Percentiles rank a stretch among this genome's conserved stretches.
phyloP scores from a whole-genome alignment of 2,797 vertebrate genomes.

The Sebastes hubbsi region DNA sequence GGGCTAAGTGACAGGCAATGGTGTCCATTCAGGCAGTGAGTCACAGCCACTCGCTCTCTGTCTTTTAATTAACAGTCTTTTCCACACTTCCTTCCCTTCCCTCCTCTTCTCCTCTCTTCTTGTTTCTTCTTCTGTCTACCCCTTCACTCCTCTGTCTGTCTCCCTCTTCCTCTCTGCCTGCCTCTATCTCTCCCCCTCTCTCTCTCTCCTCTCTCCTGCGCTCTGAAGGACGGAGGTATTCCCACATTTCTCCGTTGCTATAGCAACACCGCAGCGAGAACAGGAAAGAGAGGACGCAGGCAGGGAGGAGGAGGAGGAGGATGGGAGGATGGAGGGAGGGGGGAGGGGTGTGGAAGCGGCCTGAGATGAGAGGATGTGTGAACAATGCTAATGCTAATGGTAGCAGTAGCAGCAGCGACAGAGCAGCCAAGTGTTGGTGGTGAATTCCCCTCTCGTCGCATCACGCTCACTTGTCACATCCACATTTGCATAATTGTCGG shows the following conservation, averaged over 20 bases:
- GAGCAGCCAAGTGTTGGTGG: conserved; percentile 47
- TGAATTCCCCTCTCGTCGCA: conserved; percentile 54
- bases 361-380: conserved; percentile 72
- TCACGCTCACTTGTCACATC: conserved; percentile 49
- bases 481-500: conserved; percentile 58
- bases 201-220: conserved; percentile 29
- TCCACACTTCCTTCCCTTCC: conserved; percentile 38
- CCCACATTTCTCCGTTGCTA: conserved; percentile 88
- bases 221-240: conserved; percentile 88
- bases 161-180: conserved; percentile 27
- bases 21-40: conserved; percentile 65
- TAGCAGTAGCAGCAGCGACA: conserved; percentile 21
- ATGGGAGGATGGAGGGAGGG: conserved; percentile 46
- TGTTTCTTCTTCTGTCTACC: conserved; percentile 42
- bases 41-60: conserved; percentile 47
- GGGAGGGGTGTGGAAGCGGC: conserved; percentile 48
- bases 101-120: conserved; percentile 19
- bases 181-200: conserved; percentile 18
- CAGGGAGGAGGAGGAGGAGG: conserved; percentile 38
- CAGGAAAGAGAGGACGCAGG: conserved; percentile 78
- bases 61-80: conserved; percentile 74
- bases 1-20: conserved; percentile 69
- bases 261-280: conserved; percentile 85
- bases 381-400: conserved; percentile 79
- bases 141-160: conserved; percentile 41